phyloP scores from a whole-genome alignment of 2,888 invertebrate species.

The Barypeithes pellucidus region DNA sequence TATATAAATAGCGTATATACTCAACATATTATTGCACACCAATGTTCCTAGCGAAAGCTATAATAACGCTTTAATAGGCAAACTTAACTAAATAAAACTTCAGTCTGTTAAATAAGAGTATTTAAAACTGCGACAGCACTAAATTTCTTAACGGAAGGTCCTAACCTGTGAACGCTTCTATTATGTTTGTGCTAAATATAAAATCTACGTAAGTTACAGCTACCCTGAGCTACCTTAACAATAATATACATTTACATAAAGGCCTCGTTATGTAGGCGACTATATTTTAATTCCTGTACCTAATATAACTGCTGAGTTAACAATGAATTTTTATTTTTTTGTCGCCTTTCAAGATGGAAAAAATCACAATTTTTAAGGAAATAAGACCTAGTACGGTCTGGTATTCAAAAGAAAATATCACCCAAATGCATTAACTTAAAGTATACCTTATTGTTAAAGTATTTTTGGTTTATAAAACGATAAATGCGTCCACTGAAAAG shows the following conservation, averaged over 20 bases:
- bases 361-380: slow-evolving; percentile 26
- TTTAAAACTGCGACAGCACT: background rate
- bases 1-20: too few relatives aligned
- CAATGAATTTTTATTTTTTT: slow-evolving; percentile 1
- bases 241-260: slow-evolving; percentile 35
- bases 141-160: background rate
- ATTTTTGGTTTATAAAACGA: slow-evolving; percentile 5
- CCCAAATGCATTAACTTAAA: slow-evolving; percentile 25
- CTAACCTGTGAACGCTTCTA: background rate
- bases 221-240: slow-evolving; percentile 28
- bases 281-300: slow-evolving; percentile 21
- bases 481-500: background rate
- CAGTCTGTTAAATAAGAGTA: slow-evolving; percentile 11
- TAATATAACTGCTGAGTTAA: slow-evolving; percentile 21
- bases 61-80: background rate
- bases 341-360: slow-evolving; percentile 18
- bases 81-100: slow-evolving; percentile 4
- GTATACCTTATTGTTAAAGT: slow-evolving; percentile 1
- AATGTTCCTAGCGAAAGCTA: slow-evolving; percentile 6
- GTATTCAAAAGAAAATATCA: slow-evolving; percentile 23
- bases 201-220: slow-evolving; percentile 30
- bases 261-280: slow-evolving; percentile 35
- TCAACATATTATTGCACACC: slow-evolving; percentile 12
- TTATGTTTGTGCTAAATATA: slow-evolving; percentile 23
- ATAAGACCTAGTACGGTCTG: background rate